Evolutionary conservation across 2,113 vertebrate species (phyloP), one percentile per base, ranked within the genome.

Genomic region (Lampris incognitus): DNA sequence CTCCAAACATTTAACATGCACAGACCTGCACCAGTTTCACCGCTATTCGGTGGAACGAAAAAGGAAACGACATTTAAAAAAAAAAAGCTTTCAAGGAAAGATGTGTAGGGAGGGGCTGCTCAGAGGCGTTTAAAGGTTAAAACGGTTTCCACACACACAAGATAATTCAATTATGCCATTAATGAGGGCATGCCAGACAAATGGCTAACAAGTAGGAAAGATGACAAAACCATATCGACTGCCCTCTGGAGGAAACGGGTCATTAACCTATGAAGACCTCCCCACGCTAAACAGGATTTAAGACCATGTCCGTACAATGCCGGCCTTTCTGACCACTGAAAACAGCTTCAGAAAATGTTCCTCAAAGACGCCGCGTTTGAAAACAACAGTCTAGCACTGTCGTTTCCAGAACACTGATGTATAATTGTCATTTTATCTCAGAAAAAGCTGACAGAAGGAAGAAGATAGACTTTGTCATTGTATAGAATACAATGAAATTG

Each of bases 231-330:
- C 60, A 59, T 40, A 13, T 38, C 2, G 13, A 59, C 58, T 57
- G 58, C 59, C 72, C 50, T 65, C 42, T 58, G 39, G 75, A 74
- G 81, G 70, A 78, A 74, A 76, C 79, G 69, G 58, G 64, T 85
- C 63, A 66, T 79, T 77, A 88, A 84, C 82, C 85, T 87, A 83
- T 85, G 44, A 50, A 83, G 85, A 85, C 40, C 66, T 62, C 77
- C 74, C 67, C 24, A 24, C 24, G 24, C 0, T 24, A 24, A 24
- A 24, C 24, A 24, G 24, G 24, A 24, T 24, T 24, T 24, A 24
- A 24, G 24, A 24, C 24, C 24, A 0, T 24, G 24, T 24, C 24
- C 24, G 24, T 24, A 24, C 24, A 24, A 24, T 0, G 24, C 24
- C 24, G 24, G 24, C 24, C 0, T 24, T 24, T 24, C 24, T 24